Conservation (phyloP, 2,888 invertebrate species). For the Neoitamus cyanurus region DNA sequence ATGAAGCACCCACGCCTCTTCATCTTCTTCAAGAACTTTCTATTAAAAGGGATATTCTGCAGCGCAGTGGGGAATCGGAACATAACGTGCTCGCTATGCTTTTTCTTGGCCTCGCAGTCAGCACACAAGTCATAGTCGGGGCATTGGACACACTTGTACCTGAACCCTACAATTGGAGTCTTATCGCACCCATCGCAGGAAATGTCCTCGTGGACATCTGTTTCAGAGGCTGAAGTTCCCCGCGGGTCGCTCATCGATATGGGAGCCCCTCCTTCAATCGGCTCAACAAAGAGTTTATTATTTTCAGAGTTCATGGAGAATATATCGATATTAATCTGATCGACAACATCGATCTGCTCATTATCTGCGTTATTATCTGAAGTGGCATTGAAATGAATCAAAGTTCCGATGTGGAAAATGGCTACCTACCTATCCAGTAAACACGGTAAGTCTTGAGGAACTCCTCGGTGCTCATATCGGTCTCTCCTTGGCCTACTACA, state of each 20-base stretch:
- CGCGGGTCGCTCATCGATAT: too few species aligned
- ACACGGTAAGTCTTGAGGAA: not conserved
- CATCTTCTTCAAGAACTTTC: slow-evolving; percentile 45
- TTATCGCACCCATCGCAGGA: slow-evolving; percentile 79
- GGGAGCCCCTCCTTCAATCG: too few species aligned
- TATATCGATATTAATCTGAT: not conserved
- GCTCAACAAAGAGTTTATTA: not conserved
- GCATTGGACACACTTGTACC: slow-evolving; percentile 90
- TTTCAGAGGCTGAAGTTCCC: not conserved
- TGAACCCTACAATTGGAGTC: slow-evolving; percentile 74
- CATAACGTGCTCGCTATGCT: slow-evolving; percentile 84
- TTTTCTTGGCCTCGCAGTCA: slow-evolving; percentile 75
- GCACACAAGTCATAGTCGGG: slow-evolving; percentile 84
- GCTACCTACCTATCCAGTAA: not conserved
- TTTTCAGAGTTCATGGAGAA: not conserved
- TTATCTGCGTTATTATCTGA: not conserved
- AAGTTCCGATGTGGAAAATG: not conserved
- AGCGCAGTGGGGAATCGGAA: slow-evolving; percentile 72
- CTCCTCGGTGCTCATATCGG: not conserved
- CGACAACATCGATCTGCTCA: not conserved
- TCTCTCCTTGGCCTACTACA: not conserved
- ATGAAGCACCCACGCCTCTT: slow-evolving; percentile 41
- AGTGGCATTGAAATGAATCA: not conserved
- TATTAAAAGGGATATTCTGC: slow-evolving; percentile 33
- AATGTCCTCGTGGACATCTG: slow-evolving; percentile 69